These are phyloP conservation scores for Drosophila persimilis DNA, from an alignment of 1,140 invertebrate genomes.

Conservation along the genomic window DNA sequence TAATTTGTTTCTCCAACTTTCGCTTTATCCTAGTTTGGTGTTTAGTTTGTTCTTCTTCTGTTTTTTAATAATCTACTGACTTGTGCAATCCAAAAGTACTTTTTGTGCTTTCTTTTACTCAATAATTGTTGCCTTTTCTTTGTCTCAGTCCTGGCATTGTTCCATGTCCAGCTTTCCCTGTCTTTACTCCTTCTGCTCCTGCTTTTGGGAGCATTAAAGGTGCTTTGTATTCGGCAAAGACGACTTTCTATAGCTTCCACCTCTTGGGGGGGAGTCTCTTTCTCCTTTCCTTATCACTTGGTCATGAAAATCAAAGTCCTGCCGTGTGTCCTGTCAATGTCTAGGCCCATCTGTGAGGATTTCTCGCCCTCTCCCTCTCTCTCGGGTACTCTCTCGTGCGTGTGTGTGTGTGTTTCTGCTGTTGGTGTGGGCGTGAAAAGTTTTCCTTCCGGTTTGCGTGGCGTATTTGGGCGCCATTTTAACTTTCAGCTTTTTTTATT, in stretches of 20 bases:
- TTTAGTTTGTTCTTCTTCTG: no score
- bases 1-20: no score
- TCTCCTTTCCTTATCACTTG: slow-evolving; percentile 26
- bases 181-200: background rate
- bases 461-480: slow-evolving; percentile 45
- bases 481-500: slow-evolving; percentile 49
- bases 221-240: slow-evolving; percentile 10
- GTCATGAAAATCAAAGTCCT: slow-evolving; percentile 54
- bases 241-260: slow-evolving; percentile 12
- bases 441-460: slow-evolving; percentile 51
- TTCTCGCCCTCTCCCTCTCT: no score
- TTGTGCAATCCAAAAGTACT: no score
- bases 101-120: no score
- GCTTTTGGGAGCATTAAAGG: slow-evolving; percentile 23
- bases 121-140: no score
- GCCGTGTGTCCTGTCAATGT: slow-evolving; percentile 25
- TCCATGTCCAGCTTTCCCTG: background rate
- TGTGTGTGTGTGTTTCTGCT: background rate
- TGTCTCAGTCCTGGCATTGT: no score
- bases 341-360: slow-evolving; percentile 19
- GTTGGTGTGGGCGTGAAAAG: slow-evolving; percentile 29
- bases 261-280: background rate
- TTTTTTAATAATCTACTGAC: no score
- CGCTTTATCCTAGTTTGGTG: no score
- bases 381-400: no score